phyloP scores from a whole-genome alignment of 1,140 invertebrate genomes.

The Linepithema humile region DNA sequence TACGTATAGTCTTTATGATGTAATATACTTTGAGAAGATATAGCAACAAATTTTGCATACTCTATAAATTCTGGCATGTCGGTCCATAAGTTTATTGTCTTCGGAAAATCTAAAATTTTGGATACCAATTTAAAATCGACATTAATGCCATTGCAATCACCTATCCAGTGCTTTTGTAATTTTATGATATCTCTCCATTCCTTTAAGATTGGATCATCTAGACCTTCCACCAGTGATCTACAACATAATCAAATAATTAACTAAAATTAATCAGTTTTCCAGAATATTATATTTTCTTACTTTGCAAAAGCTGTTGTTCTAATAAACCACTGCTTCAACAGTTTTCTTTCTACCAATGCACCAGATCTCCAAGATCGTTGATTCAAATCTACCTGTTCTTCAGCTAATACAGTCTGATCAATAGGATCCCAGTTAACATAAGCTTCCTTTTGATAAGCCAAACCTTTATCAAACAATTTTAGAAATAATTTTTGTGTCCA shows the following conservation, averaged over 20 bases:
- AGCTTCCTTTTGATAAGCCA: conserved; percentile 95
- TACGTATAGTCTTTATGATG: conserved; percentile 77
- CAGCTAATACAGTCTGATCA: conserved; percentile 98
- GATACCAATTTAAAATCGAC: conserved; percentile 89
- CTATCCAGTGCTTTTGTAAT: conserved; percentile 98
- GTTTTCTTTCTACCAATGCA: conserved; percentile 95
- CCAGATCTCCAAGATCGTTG: conserved; percentile 98
- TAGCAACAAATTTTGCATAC: conserved; percentile 87
- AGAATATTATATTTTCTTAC: conserved; percentile 78
- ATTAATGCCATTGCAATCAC: conserved; percentile 93
- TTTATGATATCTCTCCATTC: conserved; percentile 95
- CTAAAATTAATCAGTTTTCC: not conserved
- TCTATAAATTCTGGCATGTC: conserved; percentile 90
- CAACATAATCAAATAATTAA: conserved; percentile 35
- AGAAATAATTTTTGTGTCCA: conserved; percentile 99
- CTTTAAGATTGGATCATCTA: conserved; percentile 88
- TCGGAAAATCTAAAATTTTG: conserved; percentile 79
- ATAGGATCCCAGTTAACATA: conserved; percentile 99
- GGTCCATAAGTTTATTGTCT: conserved; percentile 90
- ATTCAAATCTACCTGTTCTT: conserved; percentile 98
- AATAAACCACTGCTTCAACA: conserved; percentile 98
- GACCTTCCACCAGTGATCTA: conserved; percentile 87
- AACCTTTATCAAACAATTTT: conserved; percentile 92
- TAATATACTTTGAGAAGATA: conserved; percentile 85
- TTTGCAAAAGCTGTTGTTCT: conserved; percentile 95